Evolutionary conservation across 2,113 vertebrate genomes (phyloP).

Genomic region (Brachyistius frenatus): DNA sequence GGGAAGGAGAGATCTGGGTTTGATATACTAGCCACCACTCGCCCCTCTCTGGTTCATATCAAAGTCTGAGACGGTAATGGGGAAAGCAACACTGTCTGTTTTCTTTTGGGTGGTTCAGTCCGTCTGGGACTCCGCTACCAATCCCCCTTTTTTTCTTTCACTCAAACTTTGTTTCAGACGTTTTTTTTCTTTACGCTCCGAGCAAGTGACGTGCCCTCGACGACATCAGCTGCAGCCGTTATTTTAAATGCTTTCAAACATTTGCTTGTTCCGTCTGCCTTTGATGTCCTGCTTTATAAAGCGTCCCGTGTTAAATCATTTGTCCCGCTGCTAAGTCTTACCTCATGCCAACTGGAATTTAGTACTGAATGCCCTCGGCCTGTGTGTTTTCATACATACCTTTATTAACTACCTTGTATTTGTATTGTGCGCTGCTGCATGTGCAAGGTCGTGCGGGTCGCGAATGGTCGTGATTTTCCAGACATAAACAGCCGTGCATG

Average conservation of each 20-base stretch:
- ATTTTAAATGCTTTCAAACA: constrained; percentile 4
- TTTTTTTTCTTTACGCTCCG: constrained; percentile 31
- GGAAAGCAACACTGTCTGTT: constrained; percentile 70
- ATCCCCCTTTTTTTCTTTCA: neutral
- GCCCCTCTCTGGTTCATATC: constrained; percentile 66
- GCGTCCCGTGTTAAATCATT: constrained; percentile 42
- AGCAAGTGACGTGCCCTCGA: constrained; percentile 11
- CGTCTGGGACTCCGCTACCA: constrained; percentile 55
- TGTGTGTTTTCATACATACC: constrained; percentile 28
- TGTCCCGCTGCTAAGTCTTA: constrained; percentile 54
- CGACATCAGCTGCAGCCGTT: constrained; percentile 12
- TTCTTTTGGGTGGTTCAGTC: constrained; percentile 77
- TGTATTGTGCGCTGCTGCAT: constrained; percentile 13
- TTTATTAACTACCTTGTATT: constrained; percentile 30
- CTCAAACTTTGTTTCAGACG: constrained; percentile 10
- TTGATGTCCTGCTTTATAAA: constrained; percentile 51
- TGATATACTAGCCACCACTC: constrained; percentile 55
- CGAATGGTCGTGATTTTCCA: constrained; percentile 35
- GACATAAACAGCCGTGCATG: constrained; percentile 10
- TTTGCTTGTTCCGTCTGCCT: constrained; percentile 42
- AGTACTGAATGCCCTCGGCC: constrained; percentile 19
- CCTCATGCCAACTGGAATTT: constrained; percentile 56
- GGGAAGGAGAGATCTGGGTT: constrained; percentile 58
- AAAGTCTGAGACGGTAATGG: constrained; percentile 65
- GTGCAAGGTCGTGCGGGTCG: constrained; percentile 16